Evolutionary conservation across 2,113 vertebrate genomes (phyloP).

Genomic region (Delphinus delphis): DNA sequence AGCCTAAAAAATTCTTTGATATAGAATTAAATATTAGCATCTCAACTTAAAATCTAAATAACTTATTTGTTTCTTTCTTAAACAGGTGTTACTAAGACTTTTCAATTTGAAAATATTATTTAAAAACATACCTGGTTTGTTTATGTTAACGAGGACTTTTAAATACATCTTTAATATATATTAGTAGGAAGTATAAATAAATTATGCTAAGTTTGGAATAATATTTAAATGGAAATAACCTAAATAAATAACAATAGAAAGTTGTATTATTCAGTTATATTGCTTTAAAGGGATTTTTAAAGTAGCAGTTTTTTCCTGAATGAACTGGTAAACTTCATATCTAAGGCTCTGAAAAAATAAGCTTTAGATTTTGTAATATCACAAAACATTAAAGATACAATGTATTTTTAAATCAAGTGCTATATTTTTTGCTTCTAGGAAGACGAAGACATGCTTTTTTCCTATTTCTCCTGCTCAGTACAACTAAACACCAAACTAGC

Average conservation of each 20-base stretch:
- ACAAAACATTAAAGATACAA: background rate
- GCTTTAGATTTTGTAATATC: background rate
- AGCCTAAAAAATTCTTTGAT: background rate
- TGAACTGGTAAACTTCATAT: background rate
- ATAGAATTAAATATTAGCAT: background rate
- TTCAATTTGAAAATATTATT: background rate
- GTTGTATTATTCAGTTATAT: background rate
- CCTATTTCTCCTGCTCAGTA: background rate
- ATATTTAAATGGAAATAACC: background rate
- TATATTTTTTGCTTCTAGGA: background rate
- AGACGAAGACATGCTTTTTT: background rate
- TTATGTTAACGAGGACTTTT: background rate
- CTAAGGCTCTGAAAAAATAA: background rate
- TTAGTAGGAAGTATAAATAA: background rate
- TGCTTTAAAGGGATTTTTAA: background rate
- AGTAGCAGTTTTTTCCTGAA: background rate
- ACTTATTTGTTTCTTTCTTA: background rate
- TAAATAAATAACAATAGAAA: background rate
- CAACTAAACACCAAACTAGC: background rate
- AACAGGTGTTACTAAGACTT: background rate
- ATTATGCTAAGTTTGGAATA: background rate
- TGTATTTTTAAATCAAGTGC: background rate
- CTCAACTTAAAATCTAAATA: background rate
- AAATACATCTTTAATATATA: background rate
- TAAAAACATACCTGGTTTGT: background rate